A percentile compares a stretch with the other conserved stretches of the same genome.
These are phyloP conservation scores for Operophtera brumata DNA, from an alignment of 2,888 invertebrate genomes.

Conservation along the genomic window DNA sequence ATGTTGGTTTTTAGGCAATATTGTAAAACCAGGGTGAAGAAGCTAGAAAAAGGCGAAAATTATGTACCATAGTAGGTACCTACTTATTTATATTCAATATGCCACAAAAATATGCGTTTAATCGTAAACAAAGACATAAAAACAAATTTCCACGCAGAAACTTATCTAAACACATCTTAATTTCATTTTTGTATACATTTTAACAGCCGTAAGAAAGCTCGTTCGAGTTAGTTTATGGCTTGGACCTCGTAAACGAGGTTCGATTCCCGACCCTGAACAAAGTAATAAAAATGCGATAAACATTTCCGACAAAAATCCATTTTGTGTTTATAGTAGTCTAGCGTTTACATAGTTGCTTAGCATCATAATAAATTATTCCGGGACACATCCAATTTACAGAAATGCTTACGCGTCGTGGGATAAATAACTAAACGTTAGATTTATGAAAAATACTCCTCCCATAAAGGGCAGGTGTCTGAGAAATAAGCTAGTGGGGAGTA, in stretches of 20 bases:
- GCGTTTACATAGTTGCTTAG: slow-evolving; percentile 42
- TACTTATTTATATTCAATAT: too few relatives aligned
- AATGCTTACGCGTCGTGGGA: slow-evolving; percentile 1
- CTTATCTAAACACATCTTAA: slow-evolving; percentile 38
- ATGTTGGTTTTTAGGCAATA: too few relatives aligned
- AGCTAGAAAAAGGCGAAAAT: too few relatives aligned
- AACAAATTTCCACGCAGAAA: slow-evolving; percentile 24
- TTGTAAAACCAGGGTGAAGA: too few relatives aligned
- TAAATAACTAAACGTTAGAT: slow-evolving; percentile 1
- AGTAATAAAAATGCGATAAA: slow-evolving; percentile 62
- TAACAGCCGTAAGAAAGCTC: slow-evolving; percentile 53
- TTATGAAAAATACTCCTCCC: slow-evolving; percentile 3
- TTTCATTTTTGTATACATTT: slow-evolving; percentile 52
- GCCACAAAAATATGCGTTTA: slow-evolving; percentile 5
- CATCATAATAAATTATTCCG: slow-evolving; percentile 26
- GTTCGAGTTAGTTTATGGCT: slow-evolving; percentile 57
- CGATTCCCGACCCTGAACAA: slow-evolving; percentile 58
- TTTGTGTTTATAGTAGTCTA: slow-evolving; percentile 47
- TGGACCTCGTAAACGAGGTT: slow-evolving; percentile 60
- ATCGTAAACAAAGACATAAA: slow-evolving; percentile 26
- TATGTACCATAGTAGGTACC: too few relatives aligned
- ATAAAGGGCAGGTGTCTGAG: neutral
- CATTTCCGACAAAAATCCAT: slow-evolving; percentile 51
- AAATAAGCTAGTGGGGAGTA: neutral
- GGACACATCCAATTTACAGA: slow-evolving; percentile 18